Evolutionary conservation across 2,113 vertebrate species (phyloP).

Genomic region (Athene cunicularia): DNA sequence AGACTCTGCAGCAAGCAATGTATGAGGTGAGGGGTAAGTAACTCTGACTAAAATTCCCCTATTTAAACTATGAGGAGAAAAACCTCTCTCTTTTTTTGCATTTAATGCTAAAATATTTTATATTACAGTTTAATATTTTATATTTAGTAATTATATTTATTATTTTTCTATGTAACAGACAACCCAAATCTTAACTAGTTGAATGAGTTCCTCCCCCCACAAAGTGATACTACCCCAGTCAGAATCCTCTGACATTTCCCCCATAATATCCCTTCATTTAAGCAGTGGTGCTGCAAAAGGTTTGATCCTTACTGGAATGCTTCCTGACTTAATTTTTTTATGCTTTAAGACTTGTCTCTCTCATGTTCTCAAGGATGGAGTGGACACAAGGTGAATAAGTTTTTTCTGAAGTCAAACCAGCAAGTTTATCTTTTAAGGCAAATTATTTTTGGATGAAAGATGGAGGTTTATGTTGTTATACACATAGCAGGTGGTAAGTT

Average conservation of each 20-base stretch:
- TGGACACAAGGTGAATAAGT: not conserved
- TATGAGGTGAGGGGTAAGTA: not conserved
- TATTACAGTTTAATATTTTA: not conserved
- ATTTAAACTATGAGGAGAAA: not conserved
- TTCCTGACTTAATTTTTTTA: not conserved
- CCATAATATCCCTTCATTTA: not conserved
- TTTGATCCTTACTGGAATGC: not conserved
- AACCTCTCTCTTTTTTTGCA: not conserved
- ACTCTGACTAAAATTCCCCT: not conserved
- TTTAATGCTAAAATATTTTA: not conserved
- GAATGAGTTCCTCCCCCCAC: not conserved
- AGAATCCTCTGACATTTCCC: not conserved
- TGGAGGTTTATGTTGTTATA: not conserved
- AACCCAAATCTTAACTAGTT: not conserved
- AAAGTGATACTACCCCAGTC: not conserved
- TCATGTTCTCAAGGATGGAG: not conserved
- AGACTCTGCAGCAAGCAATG: not conserved
- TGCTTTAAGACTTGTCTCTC: not conserved
- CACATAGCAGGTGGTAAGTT: accelerated
- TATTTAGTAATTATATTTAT: not conserved
- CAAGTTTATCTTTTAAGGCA: not conserved
- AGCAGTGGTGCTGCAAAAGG: not conserved
- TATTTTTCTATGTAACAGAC: not conserved
- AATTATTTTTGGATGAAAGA: not conserved
- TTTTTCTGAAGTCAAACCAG: not conserved